Percentiles rank a stretch among this genome's conserved stretches.
These are phyloP conservation scores for Sclerurus mexicanus DNA, from an alignment of 2,113 vertebrate species.

Conservation along the genomic window DNA sequence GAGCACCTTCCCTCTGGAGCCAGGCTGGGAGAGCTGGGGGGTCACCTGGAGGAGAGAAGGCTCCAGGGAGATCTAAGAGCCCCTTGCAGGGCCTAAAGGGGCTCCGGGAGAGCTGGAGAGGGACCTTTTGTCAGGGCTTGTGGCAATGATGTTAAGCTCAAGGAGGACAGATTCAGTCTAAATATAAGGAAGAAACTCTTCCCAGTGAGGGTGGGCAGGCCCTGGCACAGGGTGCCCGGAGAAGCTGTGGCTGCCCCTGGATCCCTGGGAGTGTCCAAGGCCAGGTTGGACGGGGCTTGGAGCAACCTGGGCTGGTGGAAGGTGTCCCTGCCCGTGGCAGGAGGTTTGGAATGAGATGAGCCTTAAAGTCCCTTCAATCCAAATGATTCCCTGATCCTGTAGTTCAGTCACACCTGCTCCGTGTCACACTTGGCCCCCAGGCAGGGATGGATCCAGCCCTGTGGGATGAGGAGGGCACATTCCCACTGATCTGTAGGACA, in stretches of 20 bases:
- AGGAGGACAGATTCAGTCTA: neutral
- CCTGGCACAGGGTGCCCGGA: neutral
- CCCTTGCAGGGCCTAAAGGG: neutral
- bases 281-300: neutral
- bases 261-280: neutral
- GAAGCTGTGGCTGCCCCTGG: neutral
- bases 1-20: neutral
- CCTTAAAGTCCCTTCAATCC: neutral
- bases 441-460: neutral
- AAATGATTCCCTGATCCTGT: neutral
- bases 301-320: accelerated
- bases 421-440: too few species aligned
- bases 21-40: neutral
- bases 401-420: neutral
- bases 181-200: neutral
- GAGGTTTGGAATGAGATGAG: accelerated
- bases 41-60: neutral
- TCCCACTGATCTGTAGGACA: neutral
- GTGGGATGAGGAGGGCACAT: neutral
- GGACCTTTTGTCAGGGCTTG: neutral
- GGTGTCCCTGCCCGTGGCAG: neutral
- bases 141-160: neutral
- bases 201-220: accelerated
- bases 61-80: neutral
- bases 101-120: neutral